Evolutionary conservation across 2,113 vertebrate genomes (phyloP), one percentile per base, ranked within the genome.

Genomic region (Rhabdomys dilectus): DNA sequence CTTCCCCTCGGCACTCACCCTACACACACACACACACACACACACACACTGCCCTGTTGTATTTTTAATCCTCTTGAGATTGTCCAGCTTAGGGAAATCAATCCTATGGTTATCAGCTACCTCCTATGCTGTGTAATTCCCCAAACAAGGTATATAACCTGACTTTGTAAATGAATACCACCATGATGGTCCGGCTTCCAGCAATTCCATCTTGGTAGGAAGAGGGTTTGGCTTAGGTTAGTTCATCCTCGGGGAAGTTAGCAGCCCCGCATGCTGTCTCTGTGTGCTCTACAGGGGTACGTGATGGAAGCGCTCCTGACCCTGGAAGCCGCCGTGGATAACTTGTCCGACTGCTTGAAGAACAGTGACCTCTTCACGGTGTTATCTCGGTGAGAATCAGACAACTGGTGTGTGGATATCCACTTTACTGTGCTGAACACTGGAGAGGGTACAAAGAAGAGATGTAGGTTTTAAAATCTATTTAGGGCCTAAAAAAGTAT

Each of bases 241-340:
- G 34, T 76, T 17, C 75, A 24, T 68, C 45, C 64, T 72, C 15
- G 10, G 48, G 85, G 85, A 81, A 85, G 51, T 3, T 48, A 62
- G 34, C 53, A 16, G 45, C 39, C 34, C 19, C 21, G 13, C 82
- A 77, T 77, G 19, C 75, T 94, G 73, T 92, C 62, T 86, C 97
- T 3, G 0, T 97, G 6, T 91, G 22, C 97, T 95, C 97, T 70
- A 12, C 95, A 99, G 99, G 99, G 99, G 19, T 99, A 99, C 24
- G 99, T 99, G 85, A 99, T 99, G 99, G 99, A 99, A 97, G 99
- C 99, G 7, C 98, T 99, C 75, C 98, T 99, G 77, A 99, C 99
- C 7, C 98, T 99, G 98, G 99, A 99, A 98, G 99, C 99, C 17
- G 99, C 99, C 3, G 99, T 99, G 97, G 99, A 99, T 97, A 99